These are phyloP conservation scores for Leptocoma aspasia DNA, from an alignment of 2,113 vertebrate genomes.

Conservation along the genomic window DNA sequence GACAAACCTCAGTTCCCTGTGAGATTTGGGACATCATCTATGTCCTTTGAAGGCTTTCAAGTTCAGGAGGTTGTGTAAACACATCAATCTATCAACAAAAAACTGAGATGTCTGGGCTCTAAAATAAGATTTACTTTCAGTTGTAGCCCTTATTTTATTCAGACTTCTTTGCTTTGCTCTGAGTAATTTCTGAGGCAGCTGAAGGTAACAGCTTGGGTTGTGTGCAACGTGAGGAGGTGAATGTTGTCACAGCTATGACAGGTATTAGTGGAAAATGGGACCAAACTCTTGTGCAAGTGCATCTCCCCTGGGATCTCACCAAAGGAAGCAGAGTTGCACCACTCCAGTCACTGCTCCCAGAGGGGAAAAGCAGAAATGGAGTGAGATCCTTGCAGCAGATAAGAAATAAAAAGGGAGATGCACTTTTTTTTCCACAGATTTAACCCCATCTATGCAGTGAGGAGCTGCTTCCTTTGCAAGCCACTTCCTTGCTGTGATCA, in stretches of 20 bases:
- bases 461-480: background rate
- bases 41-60: background rate
- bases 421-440: background rate
- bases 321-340: background rate
- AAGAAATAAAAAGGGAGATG: background rate
- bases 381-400: background rate
- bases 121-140: background rate
- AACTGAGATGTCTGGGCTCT: background rate
- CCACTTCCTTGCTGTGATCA: background rate
- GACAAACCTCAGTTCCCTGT: background rate
- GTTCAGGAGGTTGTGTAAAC: background rate
- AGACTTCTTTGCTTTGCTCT: background rate
- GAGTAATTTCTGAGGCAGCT: background rate
- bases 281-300: background rate
- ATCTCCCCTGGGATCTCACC: background rate
- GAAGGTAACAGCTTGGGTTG: background rate
- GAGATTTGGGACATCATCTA: background rate
- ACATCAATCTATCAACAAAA: background rate
- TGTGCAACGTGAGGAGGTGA: background rate
- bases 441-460: background rate
- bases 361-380: background rate
- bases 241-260: background rate
- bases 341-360: background rate
- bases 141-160: background rate
- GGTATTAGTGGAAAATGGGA: background rate